Evolutionary conservation across 2,113 vertebrate species (phyloP).

Genomic region (Percina caprodes): DNA sequence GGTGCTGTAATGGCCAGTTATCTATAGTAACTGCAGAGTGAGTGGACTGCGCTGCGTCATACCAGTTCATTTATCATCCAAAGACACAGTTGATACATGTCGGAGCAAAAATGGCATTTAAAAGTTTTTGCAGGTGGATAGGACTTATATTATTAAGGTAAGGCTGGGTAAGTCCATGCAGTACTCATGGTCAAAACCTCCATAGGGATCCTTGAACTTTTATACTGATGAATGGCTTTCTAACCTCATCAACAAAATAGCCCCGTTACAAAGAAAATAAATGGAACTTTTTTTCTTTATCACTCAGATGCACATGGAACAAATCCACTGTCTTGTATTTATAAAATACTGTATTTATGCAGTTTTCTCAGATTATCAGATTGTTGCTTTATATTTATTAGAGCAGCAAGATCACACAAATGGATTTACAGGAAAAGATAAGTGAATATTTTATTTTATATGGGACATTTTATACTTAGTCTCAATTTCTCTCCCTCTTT

Average conservation of each 20-base stretch:
- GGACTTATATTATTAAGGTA: neutral
- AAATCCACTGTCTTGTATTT: neutral
- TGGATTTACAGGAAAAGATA: neutral
- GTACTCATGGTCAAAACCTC: neutral
- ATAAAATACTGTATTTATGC: neutral
- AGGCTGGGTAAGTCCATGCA: neutral
- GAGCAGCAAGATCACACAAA: neutral
- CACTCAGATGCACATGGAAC: neutral
- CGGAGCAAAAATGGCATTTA: neutral
- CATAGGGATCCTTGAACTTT: neutral
- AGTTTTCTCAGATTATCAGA: neutral
- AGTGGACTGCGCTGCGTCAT: conserved; percentile 10
- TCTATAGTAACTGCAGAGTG: conserved; percentile 14
- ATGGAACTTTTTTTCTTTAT: neutral
- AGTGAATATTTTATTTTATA: neutral
- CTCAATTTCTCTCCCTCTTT: neutral
- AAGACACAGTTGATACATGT: neutral
- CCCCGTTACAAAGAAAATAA: neutral
- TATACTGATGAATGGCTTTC: neutral
- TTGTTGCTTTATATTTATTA: neutral
- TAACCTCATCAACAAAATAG: neutral
- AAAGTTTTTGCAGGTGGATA: neutral
- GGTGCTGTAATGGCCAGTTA: conserved; percentile 5
- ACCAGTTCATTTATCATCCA: conserved; percentile 15
- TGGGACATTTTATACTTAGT: neutral